These are phyloP conservation scores for Axea sp. DNA, from an alignment of 2,888 invertebrate species.

Conservation along the genomic window DNA sequence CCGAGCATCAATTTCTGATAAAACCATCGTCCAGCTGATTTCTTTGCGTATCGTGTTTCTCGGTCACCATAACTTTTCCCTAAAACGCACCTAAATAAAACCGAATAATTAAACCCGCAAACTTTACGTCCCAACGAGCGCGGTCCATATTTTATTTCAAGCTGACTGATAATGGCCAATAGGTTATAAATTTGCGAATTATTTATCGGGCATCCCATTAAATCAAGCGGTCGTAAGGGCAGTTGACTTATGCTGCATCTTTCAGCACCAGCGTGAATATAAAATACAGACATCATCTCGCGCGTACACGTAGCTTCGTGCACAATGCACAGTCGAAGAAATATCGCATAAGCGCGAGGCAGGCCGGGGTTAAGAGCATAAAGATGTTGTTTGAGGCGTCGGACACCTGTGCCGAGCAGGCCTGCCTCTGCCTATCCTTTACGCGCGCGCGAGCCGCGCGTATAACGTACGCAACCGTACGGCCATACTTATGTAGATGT, in stretches of 20 bases:
- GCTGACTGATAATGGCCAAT: conserved; percentile 60
- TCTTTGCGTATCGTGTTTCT: too few species aligned
- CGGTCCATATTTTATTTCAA: conserved; percentile 44
- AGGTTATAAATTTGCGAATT: conserved; percentile 61
- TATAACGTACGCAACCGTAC: conserved; percentile 64
- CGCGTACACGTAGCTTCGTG: conserved; percentile 35
- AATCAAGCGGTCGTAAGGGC: conserved; percentile 53
- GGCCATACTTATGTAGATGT: conserved; percentile 70
- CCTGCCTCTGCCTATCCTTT: conserved; percentile 57
- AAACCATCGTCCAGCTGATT: too few species aligned
- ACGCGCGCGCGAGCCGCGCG: conserved; percentile 61
- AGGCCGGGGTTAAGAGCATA: conserved; percentile 73
- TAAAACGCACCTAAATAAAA: conserved; percentile 26
- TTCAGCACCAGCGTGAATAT: conserved; percentile 61
- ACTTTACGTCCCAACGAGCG: conserved; percentile 3
- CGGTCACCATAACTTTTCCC: conserved; percentile 24
- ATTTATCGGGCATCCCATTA: conserved; percentile 53
- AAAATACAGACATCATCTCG: conserved; percentile 63
- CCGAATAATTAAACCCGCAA: conserved; percentile 38
- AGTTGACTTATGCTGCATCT: conserved; percentile 55
- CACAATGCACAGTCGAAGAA: conserved; percentile 63
- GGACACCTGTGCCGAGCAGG: conserved; percentile 74
- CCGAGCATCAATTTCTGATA: conserved; percentile 11
- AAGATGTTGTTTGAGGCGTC: conserved; percentile 76
- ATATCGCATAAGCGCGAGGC: conserved; percentile 67